A percentile compares a stretch with the other conserved stretches of the same genome.
phyloP scores from a whole-genome alignment of 2,888 invertebrate genomes.

The Drosophila kambysellisi region DNA sequence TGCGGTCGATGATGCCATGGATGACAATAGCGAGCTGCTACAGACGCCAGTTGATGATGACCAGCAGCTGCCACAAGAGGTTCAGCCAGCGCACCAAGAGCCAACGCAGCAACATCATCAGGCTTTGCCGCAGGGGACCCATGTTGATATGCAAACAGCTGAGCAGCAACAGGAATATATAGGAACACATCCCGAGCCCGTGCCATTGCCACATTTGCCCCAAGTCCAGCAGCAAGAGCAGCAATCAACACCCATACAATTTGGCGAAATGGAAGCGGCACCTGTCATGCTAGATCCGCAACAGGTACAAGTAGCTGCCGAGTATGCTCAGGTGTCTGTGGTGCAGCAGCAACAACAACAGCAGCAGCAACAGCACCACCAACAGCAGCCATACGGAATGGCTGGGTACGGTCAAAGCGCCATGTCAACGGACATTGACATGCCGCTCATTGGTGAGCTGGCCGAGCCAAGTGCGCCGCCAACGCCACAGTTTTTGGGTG shows the following conservation, averaged over 20 bases:
- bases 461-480: slow-evolving; percentile 82
- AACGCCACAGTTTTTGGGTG: slow-evolving; percentile 82
- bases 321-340: slow-evolving; percentile 65
- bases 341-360: slow-evolving; percentile 68
- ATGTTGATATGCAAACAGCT: slow-evolving; percentile 36
- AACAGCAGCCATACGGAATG: slow-evolving; percentile 70
- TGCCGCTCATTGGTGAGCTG: slow-evolving; percentile 81
- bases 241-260: slow-evolving; percentile 79
- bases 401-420: slow-evolving; percentile 56
- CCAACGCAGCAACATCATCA: slow-evolving; percentile 29
- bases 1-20: slow-evolving; percentile 44
- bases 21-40: slow-evolving; percentile 37
- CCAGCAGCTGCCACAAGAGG: slow-evolving; percentile 25
- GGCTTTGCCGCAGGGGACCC: slow-evolving; percentile 15
- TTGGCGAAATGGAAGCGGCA: slow-evolving; percentile 82
- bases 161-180: slow-evolving; percentile 50
- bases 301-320: slow-evolving; percentile 58
- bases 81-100: slow-evolving; percentile 4
- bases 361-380: slow-evolving; percentile 70
- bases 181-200: slow-evolving; percentile 30
- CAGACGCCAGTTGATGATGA: slow-evolving; percentile 41
- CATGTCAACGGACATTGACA: slow-evolving; percentile 79
- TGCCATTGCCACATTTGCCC: slow-evolving; percentile 41
- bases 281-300: slow-evolving; percentile 72
- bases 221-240: slow-evolving; percentile 35